phyloP scores from a whole-genome alignment of 2,797 vertebrate genomes.

The Leptodactylus fallax region DNA sequence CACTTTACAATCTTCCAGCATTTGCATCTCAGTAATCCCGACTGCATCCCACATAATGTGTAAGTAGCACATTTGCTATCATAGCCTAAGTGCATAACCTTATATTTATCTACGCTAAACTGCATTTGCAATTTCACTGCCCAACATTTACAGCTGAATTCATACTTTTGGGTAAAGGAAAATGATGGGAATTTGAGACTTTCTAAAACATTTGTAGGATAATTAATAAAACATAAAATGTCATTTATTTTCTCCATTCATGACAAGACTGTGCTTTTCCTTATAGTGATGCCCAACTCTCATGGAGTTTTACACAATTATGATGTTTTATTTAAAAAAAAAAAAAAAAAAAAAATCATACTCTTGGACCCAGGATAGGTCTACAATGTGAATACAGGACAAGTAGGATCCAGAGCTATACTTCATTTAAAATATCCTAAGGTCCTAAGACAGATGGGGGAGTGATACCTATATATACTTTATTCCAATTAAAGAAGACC shows the following conservation, averaged over 20 bases:
- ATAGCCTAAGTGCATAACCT: neutral
- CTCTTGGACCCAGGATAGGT: too few species aligned
- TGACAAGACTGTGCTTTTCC: neutral
- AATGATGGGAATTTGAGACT: neutral
- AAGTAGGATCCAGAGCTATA: too few species aligned
- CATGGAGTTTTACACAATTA: too few species aligned
- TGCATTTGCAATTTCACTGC: neutral
- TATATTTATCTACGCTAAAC: neutral
- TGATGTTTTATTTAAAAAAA: too few species aligned
- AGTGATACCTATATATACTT: too few species aligned
- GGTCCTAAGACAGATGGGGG: too few species aligned
- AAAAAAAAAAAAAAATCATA: too few species aligned
- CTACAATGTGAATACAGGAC: too few species aligned
- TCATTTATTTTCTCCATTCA: neutral
- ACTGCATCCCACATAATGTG: constrained; percentile 7
- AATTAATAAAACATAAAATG: neutral
- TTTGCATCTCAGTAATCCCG: neutral
- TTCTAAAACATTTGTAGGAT: neutral
- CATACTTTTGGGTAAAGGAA: neutral
- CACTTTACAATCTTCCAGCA: constrained; percentile 7
- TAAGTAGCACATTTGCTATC: neutral
- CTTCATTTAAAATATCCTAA: too few species aligned
- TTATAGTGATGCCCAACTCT: too few species aligned
- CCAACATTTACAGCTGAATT: neutral
- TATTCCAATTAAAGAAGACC: too few species aligned